phyloP scores from a whole-genome alignment of 1,140 invertebrate genomes.

The Drosophila sucinea region DNA sequence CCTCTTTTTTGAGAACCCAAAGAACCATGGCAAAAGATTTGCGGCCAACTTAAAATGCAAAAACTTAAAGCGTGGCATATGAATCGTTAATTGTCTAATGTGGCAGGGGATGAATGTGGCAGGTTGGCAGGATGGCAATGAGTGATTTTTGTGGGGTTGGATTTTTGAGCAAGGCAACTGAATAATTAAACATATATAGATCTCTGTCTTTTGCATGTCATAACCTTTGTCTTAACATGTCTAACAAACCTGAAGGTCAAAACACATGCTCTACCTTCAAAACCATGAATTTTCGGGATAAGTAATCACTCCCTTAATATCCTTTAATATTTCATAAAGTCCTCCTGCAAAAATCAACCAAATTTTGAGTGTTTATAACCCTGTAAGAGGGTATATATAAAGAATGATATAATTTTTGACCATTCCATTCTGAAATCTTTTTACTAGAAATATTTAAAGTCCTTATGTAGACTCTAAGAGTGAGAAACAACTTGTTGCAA shows the following conservation, averaged over 20 bases:
- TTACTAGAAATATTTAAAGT: neutral
- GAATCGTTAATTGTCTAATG: conserved; percentile 68
- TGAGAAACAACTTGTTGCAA: conserved; percentile 12
- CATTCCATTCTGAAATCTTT: too few species aligned
- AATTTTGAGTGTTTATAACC: too few species aligned
- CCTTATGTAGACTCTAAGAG: neutral
- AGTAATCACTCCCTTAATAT: too few species aligned
- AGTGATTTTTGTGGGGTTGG: conserved; percentile 3
- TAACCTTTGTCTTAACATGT: neutral
- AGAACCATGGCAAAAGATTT: conserved; percentile 61
- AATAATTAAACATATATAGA: neutral
- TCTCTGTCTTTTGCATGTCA: neutral
- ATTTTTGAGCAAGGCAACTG: neutral
- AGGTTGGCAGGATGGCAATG: neutral
- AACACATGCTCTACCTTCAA: too few species aligned
- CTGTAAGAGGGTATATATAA: too few species aligned
- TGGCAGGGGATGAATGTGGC: conserved; percentile 9
- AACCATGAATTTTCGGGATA: too few species aligned
- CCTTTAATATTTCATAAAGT: too few species aligned
- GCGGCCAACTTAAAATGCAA: conserved; percentile 57
- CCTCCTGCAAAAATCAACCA: too few species aligned
- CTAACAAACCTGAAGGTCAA: too few species aligned
- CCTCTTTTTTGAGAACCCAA: conserved; percentile 45
- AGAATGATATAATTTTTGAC: too few species aligned
- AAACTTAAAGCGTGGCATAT: conserved; percentile 69